Evolutionary conservation across 2,113 vertebrate species (phyloP), one percentile per base, ranked within the genome.

Genomic region (Pipra filicauda): DNA sequence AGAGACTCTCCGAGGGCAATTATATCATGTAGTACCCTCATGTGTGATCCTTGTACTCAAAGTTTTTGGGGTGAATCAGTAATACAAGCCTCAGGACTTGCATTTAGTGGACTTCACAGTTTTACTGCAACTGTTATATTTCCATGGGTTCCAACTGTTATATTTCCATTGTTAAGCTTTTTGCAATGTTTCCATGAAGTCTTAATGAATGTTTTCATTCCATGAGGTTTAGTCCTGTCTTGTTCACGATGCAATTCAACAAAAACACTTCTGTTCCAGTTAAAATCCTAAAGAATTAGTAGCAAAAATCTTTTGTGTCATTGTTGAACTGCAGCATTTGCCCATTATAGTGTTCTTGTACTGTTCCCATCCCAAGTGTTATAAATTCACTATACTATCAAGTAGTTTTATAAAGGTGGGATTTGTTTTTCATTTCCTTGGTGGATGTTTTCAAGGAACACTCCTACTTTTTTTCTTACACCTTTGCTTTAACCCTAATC

Each of bases 201-300:
- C 94, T 92, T 94, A 89, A 93, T 93, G 66, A 83, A 74, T n/a
- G 30, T 44, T 89, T 91, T 51, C 46, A 23, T 83, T 87, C 83
- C 41, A 48, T 49, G 39, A 16, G 61, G 70, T 92, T 86, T 87
- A 87, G n/a, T 37, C 30, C 57, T 80, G 71, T 77, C 73, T 88
- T 75, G 48, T 70, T 88, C 55, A 20, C 21, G 43, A 67, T 52
- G 35, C 35, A 73, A 39, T 85, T 93, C 39, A 78, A 81, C 65
- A 81, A 78, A 84, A 73, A 10, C 37, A 57, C 8, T 88, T 76
- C 8, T 49, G 19, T 89, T 91, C 41, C 28, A 46, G 37, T 91
- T 58, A 71, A 88, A 91, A 55, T 77, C 31, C 35, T 61, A 12
- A 67, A 64, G 39, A 91, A 44, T 21, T 67, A 55, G 48, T 4